Conservation (phyloP, 2,113 vertebrate genomes). For the Aegithalos caudatus region DNA sequence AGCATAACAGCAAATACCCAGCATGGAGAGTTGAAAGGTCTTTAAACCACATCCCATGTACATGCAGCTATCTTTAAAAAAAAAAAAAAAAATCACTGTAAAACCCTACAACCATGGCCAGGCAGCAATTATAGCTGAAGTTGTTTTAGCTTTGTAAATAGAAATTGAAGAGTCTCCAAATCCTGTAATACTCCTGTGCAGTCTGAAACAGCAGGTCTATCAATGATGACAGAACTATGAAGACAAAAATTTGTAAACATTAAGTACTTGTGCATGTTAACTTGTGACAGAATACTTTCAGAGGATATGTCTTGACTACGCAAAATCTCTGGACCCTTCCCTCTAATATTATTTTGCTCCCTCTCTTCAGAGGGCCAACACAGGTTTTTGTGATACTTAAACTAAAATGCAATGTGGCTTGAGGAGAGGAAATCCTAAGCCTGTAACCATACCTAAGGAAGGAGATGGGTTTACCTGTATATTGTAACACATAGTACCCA, state of each 20-base stretch:
- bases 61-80: neutral
- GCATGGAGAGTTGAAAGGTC: neutral
- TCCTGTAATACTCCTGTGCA: neutral
- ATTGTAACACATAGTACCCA: neutral
- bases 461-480: neutral
- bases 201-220: neutral
- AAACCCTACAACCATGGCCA: neutral
- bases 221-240: neutral
- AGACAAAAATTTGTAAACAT: neutral
- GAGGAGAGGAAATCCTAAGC: neutral
- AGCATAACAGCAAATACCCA: neutral
- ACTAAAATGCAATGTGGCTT: neutral
- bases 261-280: neutral
- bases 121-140: neutral
- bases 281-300: neutral
- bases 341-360: neutral
- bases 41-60: neutral
- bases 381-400: neutral
- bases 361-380: accelerated
- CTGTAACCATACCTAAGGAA: neutral
- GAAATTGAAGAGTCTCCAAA: neutral
- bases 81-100: neutral
- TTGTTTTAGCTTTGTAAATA: neutral
- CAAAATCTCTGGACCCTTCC: neutral
- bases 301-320: neutral